Conservation (phyloP, 2,888 invertebrate species). For the Lomographa bimaculata region DNA sequence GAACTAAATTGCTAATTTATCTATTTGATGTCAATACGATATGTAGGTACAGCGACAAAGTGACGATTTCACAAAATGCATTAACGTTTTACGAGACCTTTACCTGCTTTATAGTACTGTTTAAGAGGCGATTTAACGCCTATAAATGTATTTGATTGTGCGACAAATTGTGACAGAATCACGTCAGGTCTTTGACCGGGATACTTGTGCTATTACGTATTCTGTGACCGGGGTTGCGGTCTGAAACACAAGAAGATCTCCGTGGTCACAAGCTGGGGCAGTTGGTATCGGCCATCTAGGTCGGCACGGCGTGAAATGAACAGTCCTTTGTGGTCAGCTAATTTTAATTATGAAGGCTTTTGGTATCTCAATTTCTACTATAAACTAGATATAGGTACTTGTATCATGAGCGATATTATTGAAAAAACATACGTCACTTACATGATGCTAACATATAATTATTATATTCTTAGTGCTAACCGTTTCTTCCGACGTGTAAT, state of each 20-base stretch:
- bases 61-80: conserved; percentile 59
- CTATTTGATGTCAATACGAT: too few relatives aligned
- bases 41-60: conserved; percentile 22
- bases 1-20: too few relatives aligned
- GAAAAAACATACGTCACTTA: too few relatives aligned
- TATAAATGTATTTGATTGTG: conserved; percentile 66
- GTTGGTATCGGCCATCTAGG: conserved; percentile 10
- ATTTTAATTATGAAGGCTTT: too few relatives aligned
- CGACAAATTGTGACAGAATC: conserved; percentile 59
- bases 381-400: too few relatives aligned
- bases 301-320: conserved; percentile 8
- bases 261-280: conserved; percentile 40
- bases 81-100: conserved; percentile 63
- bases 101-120: conserved; percentile 63
- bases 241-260: conserved; percentile 70
- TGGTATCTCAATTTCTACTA: too few relatives aligned
- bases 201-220: too few relatives aligned
- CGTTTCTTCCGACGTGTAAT: too few relatives aligned
- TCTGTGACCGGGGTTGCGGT: conserved; percentile 64
- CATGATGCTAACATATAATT: too few relatives aligned
- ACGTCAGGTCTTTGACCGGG: conserved; percentile 66
- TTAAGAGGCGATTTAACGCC: conserved; percentile 67
- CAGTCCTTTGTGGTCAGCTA: conserved; percentile 6
- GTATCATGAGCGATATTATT: too few relatives aligned
- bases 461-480: too few relatives aligned